Base-by-base conservation (phyloP, 2,113 vertebrate species). In the Sorex araneus region DNA sequence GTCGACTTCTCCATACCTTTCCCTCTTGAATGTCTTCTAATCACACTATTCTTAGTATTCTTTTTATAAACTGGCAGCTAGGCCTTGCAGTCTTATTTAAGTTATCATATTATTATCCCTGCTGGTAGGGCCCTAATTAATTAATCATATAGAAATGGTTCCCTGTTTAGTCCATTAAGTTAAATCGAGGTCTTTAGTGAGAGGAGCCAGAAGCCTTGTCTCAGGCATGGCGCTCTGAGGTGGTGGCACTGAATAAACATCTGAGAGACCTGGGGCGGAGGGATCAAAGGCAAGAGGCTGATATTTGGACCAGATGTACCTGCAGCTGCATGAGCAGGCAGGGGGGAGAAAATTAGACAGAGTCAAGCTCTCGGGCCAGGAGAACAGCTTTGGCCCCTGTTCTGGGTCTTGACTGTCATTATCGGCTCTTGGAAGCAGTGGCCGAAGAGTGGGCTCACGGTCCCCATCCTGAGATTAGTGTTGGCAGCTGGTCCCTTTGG, bases 1-100 rank as follows among this genome's bases (percentile, higher is more conserved):
- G 45, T n/a, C 13, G 19, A 0, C 84, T 4, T 1, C 19, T 60
- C 18, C 43, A 2, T 0, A 6, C 43, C 28, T 18, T 11, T 74
- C 63, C 5, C 0, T 34, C 60, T 63, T 25, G 30, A 47, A 45
- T 0, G 6, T 64, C 66, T 88, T 45, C 36, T 57, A 66, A 25
- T 18, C 1, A 27, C 54, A 73, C 73, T 94, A 23, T 82, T 92
- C 87, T 82, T 50, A 89, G 73, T 21, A 0, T 63, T 95, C 92
- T 92, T 94, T 96, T 91, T 94, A 96, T 94, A 89, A 92, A 34
- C 45, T 19, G 45, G 79, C 91, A 69, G 79, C 63, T 6, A 23
- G 89, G 77, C 54, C 87, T 87, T 89, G 69, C 84, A 95, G 96
- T 92, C 95, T 95, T 94, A 87, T 86, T 97, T 97, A 97, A 69